Evolutionary conservation across 2,888 invertebrate genomes (phyloP).

Genomic region (Drosophila ezoana): DNA sequence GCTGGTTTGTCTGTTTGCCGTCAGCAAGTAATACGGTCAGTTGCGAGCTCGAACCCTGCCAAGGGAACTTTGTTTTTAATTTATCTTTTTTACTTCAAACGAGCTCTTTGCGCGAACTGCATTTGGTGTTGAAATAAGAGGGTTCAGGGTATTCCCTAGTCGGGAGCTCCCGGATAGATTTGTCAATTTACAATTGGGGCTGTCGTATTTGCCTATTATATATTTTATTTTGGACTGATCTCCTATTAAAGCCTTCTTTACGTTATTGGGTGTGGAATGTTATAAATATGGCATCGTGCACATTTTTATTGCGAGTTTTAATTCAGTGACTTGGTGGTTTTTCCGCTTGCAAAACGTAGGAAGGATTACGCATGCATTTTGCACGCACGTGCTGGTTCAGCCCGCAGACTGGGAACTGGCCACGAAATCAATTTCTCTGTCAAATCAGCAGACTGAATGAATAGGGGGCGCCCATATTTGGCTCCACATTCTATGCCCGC

Average conservation of each 20-base stretch:
- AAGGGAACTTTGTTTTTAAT: too few species aligned
- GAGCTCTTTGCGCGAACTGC: too few species aligned
- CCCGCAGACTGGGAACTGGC: conserved; percentile 16
- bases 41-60: too few species aligned
- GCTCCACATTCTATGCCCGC: conserved; percentile 1
- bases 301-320: conserved; percentile 4
- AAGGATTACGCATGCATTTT: conserved; percentile 36
- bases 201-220: not conserved
- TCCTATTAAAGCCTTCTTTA: not conserved
- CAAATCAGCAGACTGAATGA: conserved; percentile 41
- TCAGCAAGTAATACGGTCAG: too few species aligned
- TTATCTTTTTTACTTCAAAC: too few species aligned
- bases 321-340: conserved; percentile 2
- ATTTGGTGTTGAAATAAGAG: too few species aligned
- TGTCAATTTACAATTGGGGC: not conserved
- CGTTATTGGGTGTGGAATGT: not conserved
- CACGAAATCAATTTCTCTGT: conserved; percentile 55
- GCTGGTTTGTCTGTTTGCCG: too few species aligned
- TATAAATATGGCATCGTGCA: conserved; percentile 11
- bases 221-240: not conserved
- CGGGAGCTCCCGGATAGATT: too few species aligned
- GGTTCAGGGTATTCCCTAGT: too few species aligned
- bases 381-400: conserved; percentile 40
- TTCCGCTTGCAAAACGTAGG: not conserved
- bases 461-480: conserved; percentile 4